Evolutionary conservation across 2,113 vertebrate genomes (phyloP).

Genomic region (Ceratotherium simum): DNA sequence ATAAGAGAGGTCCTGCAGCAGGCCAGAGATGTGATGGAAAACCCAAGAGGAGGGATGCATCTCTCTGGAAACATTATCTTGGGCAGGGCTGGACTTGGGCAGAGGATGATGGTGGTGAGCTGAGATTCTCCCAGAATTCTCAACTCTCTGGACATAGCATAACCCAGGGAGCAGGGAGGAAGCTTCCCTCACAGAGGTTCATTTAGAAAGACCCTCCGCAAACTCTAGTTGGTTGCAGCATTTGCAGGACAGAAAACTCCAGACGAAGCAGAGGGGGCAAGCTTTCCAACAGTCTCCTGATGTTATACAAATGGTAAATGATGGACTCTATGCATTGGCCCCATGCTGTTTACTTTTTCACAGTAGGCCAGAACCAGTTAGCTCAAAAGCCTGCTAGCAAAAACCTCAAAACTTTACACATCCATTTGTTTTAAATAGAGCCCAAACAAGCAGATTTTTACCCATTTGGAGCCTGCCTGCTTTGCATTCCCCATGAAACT

Average conservation of each 20-base stretch:
- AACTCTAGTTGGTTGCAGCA: background rate
- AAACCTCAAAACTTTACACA: background rate
- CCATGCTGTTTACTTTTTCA: background rate
- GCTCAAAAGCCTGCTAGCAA: background rate
- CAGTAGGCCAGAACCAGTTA: background rate
- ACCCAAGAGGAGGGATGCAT: background rate
- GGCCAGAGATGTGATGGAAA: background rate
- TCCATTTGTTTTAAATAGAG: background rate
- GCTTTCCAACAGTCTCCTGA: background rate
- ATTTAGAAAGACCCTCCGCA: background rate
- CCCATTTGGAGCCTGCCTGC: background rate
- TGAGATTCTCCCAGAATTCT: background rate
- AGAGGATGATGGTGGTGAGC: background rate
- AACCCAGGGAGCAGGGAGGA: background rate
- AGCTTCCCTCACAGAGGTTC: background rate
- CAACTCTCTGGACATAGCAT: background rate
- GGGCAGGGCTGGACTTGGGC: background rate
- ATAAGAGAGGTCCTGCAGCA: background rate
- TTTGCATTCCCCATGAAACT: background rate
- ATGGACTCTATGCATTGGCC: background rate
- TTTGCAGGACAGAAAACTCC: background rate
- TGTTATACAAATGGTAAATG: background rate
- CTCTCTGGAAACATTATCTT: background rate
- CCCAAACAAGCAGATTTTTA: background rate
- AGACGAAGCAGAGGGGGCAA: background rate